Conservation (phyloP, 2,113 vertebrate genomes). For the Irena cyanogastra region DNA sequence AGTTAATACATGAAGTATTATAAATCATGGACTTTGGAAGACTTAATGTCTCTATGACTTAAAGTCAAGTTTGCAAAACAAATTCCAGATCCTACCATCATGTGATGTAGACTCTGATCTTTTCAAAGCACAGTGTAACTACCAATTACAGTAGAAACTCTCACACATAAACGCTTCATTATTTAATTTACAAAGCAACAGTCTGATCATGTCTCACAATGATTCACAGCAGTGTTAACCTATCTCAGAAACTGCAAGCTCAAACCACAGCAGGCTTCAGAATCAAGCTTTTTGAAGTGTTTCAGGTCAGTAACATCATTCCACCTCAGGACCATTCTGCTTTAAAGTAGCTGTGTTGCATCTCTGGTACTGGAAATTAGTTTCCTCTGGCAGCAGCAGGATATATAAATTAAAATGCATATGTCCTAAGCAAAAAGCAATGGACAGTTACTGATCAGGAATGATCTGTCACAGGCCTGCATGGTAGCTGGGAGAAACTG, state of each 20-base stretch:
- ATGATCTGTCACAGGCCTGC: not conserved
- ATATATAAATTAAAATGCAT: not conserved
- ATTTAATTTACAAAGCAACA: conserved; percentile 9
- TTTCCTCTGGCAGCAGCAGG: not conserved
- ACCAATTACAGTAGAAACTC: not conserved
- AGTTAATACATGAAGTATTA: not conserved
- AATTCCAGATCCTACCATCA: not conserved
- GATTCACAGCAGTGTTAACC: not conserved
- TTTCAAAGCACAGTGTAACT: not conserved
- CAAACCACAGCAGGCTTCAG: not conserved
- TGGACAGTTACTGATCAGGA: not conserved
- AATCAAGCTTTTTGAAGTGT: not conserved
- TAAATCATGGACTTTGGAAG: not conserved
- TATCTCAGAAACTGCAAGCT: not conserved
- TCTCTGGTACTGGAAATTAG: not conserved
- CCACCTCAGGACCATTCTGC: not conserved
- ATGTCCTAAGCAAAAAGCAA: not conserved
- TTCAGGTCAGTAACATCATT: not conserved
- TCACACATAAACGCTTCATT: not conserved
- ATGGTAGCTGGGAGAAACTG: not conserved
- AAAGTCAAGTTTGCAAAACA: conserved; percentile 15
- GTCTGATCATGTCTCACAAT: not conserved
- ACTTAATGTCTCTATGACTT: not conserved
- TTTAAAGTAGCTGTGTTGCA: not conserved
- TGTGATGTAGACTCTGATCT: not conserved